These are phyloP conservation scores for Aythya baeri DNA, from an alignment of 2,113 vertebrate genomes.

Conservation along the genomic window DNA sequence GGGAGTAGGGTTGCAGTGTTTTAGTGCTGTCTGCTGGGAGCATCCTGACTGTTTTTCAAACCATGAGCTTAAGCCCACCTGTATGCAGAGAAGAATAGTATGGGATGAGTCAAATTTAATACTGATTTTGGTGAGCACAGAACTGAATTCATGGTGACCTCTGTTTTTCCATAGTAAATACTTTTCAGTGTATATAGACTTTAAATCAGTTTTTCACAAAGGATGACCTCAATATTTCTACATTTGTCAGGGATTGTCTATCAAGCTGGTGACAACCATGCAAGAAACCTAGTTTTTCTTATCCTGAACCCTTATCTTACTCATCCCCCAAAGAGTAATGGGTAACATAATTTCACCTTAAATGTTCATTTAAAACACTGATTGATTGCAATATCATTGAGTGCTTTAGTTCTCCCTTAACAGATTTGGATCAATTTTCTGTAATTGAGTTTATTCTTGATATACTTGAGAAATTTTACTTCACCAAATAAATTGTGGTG, in stretches of 20 bases:
- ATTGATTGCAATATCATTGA: not conserved
- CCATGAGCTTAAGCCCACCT: not conserved
- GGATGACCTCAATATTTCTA: not conserved
- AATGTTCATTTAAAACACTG: not conserved
- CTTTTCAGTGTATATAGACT: not conserved
- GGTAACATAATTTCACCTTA: not conserved
- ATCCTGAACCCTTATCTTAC: not conserved
- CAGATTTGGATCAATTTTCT: not conserved
- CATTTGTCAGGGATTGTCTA: not conserved
- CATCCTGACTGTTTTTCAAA: not conserved
- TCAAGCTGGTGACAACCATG: not conserved
- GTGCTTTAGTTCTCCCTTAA: not conserved
- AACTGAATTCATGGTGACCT: not conserved
- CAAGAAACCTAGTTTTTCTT: not conserved
- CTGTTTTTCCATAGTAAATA: not conserved
- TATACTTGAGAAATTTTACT: not conserved
- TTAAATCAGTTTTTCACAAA: not conserved
- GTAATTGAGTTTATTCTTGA: not conserved
- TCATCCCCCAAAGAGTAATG: not conserved
- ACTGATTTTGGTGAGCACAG: not conserved
- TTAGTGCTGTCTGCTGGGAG: not conserved
- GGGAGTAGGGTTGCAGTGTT: not conserved
- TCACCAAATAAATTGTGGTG: not conserved
- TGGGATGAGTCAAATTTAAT: not conserved
- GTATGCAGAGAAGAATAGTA: not conserved